Evolutionary conservation across 1,140 invertebrate genomes (phyloP).

Genomic region (Lepidurus couesii): DNA sequence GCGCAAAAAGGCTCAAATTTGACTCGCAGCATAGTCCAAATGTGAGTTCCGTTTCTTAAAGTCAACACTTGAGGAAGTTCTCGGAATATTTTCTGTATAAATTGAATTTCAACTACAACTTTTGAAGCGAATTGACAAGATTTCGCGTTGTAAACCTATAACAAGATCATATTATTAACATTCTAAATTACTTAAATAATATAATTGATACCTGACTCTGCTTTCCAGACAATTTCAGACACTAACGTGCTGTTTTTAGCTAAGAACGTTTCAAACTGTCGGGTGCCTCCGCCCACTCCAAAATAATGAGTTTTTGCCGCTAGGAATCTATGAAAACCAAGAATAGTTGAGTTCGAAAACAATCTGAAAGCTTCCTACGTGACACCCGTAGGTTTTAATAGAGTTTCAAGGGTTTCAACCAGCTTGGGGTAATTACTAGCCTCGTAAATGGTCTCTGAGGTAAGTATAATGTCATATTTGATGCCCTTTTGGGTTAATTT

Average conservation of each 20-base stretch:
- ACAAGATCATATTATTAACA: neutral
- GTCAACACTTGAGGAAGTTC: too few species aligned
- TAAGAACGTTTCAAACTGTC: constrained; percentile 29
- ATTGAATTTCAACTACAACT: neutral
- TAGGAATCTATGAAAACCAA: constrained; percentile 50
- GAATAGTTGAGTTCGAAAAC: neutral
- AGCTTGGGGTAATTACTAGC: constrained; percentile 68
- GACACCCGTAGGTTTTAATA: constrained; percentile 59
- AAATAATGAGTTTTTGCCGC: constrained; percentile 85
- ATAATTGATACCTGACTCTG: neutral
- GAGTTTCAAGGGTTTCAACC: constrained; percentile 58
- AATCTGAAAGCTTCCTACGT: constrained; percentile 45
- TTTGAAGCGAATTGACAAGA: neutral
- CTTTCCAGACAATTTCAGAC: constrained; percentile 22
- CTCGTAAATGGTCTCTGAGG: constrained; percentile 89
- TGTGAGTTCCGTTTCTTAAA: too few species aligned
- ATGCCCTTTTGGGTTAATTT: constrained; percentile 41
- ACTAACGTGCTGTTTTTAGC: neutral
- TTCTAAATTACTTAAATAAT: neutral
- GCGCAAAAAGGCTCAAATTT: constrained; percentile 43
- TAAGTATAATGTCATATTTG: constrained; percentile 76
- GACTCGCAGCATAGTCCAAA: too few species aligned
- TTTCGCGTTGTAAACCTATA: constrained; percentile 28
- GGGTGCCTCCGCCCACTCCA: constrained; percentile 67
- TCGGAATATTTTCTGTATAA: too few species aligned